Evolutionary conservation across 2,888 invertebrate genomes (phyloP), one percentile per base, ranked within the genome.

Genomic region (Pediacus dermestoides): DNA sequence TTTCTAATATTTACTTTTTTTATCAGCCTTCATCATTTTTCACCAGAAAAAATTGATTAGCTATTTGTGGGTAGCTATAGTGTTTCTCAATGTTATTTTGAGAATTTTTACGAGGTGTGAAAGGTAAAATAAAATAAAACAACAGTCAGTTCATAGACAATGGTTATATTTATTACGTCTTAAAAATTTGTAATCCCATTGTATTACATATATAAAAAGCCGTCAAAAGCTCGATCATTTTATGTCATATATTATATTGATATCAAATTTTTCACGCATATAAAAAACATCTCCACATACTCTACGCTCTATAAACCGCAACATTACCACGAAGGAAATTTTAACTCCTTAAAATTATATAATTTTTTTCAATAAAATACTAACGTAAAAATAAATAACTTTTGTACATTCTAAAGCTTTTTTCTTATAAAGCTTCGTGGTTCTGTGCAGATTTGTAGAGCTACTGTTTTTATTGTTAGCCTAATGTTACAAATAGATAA

Each of bases 201-300:
- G 66, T 68, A 65, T 68, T 70, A 70, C 68, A 69, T 67, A 66
- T 52, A 64, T 64, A 68, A 69, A 70, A 70, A 70, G 69, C 69
- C 67, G 64, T 68, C 67, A 65, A 68, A 70, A 70, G 69, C 70
- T 69, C 68, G 68, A 66, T 68, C 69, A 70, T 69, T 65, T 63
- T 61, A 63, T 64, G 61, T 67, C 62, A 67, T 66, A 64, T 62
- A 63, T 57, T 58, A 64, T 63, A 66, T 61, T 67, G 66, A 68
- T 68, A 67, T 67, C 60, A 66, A 63, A 62, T 66, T 64, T 66
- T 63, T 64, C 66, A 68, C 67, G 67, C 67, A 58, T 68, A 63
- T 64, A 63, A 67, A 64, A 62, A 65, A 61, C 63, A 63, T 63
- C 58, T 64, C 52, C 66, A 66, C 61, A 55, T 62, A 62, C 53